Conservation (phyloP, 1,140 invertebrate species). For the Hydropsyche tenuis region DNA sequence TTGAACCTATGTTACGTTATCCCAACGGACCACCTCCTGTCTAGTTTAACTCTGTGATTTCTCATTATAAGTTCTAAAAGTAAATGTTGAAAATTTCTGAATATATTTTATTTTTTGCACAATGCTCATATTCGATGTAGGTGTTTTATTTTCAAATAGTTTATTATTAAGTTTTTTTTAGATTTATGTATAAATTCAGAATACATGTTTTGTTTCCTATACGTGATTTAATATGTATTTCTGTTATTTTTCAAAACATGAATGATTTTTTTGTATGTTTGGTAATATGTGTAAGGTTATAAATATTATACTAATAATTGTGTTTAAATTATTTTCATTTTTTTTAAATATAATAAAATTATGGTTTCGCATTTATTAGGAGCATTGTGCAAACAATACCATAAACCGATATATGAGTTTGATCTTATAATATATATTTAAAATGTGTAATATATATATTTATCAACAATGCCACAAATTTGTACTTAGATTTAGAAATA, state of each 20-base stretch:
- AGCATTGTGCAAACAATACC: slow-evolving; percentile 15
- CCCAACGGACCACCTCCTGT: slow-evolving; percentile 89
- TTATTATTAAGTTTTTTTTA: too few relatives aligned
- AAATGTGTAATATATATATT: slow-evolving; percentile 42
- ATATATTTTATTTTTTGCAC: background rate
- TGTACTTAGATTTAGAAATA: slow-evolving; percentile 48
- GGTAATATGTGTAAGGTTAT: too few relatives aligned
- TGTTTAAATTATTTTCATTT: slow-evolving; percentile 23
- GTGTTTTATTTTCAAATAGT: too few relatives aligned
- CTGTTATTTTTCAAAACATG: too few relatives aligned
- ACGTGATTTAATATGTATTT: too few relatives aligned
- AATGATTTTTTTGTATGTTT: too few relatives aligned
- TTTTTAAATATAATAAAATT: slow-evolving; percentile 4
- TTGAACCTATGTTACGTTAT: slow-evolving; percentile 87
- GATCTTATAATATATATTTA: background rate
- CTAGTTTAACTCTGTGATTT: slow-evolving; percentile 57
- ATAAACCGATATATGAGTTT: too few relatives aligned
- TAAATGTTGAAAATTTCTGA: too few relatives aligned
- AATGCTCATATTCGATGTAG: background rate
- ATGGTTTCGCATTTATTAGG: slow-evolving; percentile 19
- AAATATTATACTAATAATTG: slow-evolving; percentile 12
- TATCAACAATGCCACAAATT: slow-evolving; percentile 43
- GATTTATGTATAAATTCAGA: too few relatives aligned
- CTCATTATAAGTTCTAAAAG: background rate
- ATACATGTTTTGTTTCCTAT: too few relatives aligned